phyloP scores from a whole-genome alignment of 2,113 vertebrate species.

The Nesogale talazaci region DNA sequence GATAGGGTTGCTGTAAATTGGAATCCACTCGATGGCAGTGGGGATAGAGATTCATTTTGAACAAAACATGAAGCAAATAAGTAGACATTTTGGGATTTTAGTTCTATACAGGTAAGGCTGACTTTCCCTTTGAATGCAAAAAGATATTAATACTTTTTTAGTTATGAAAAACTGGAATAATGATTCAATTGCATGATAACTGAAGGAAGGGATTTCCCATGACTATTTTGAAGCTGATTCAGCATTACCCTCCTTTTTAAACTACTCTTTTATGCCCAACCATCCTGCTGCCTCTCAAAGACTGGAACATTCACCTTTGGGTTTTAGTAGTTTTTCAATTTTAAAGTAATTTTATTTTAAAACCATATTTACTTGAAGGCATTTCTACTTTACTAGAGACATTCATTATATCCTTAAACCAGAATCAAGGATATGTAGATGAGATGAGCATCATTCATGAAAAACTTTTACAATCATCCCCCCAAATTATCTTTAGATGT shows the following conservation, averaged over 20 bases:
- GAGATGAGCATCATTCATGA: conserved; percentile 33
- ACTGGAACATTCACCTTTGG: background rate
- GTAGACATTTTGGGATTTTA: background rate
- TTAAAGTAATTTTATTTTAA: conserved; percentile 45
- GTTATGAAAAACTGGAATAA: conserved; percentile 11
- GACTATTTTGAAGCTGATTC: conserved; percentile 11
- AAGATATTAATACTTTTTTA: conserved; percentile 23
- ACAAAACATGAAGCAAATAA: conserved; percentile 18
- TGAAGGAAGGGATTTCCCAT: conserved; percentile 12
- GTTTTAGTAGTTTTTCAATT: conserved; percentile 51
- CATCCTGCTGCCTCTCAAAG: conserved; percentile 6
- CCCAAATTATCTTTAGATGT: conserved; percentile 6
- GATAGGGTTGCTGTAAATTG: too few relatives aligned
- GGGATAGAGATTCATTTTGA: background rate
- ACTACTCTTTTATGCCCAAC: conserved; percentile 12
- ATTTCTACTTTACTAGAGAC: conserved; percentile 39
- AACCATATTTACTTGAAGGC: conserved; percentile 42
- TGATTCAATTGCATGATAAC: conserved; percentile 16
- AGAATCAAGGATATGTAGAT: background rate
- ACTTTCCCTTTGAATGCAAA: conserved; percentile 30
- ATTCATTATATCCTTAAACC: conserved; percentile 13
- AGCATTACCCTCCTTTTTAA: conserved; percentile 24
- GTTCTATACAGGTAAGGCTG: conserved; percentile 1
- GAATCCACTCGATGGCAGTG: too few relatives aligned
- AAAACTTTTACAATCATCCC: conserved; percentile 11